Evolutionary conservation across 2,797 vertebrate genomes (phyloP), one percentile per base, ranked within the genome.

Genomic region (Nasua narica): DNA sequence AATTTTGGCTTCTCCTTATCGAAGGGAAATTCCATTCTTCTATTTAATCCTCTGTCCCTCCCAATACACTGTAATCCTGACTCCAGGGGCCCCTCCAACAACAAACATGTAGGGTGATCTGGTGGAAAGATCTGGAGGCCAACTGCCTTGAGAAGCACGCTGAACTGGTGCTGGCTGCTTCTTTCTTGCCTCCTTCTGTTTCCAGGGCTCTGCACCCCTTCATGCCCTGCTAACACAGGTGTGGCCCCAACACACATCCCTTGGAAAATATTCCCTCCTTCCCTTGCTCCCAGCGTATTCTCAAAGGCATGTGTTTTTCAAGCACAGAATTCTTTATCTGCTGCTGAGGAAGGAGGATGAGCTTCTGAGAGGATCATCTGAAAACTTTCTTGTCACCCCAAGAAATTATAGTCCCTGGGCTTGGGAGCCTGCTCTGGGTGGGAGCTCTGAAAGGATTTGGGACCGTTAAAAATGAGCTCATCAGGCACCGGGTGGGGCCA

Each of bases 1-100:
- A 96, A 95, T 89, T 86, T 97, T 98, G 97, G 97, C 96, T 92
- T 97, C 90, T 94, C 65, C 87, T 96, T 98, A 97, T 97, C 92
- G 1, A 89, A 96, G 96, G 95, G 97, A 98, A 98, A 98, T 97
- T 97, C 92, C 95, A 96, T 82, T 95, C 93, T 95, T 96, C 37
- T 86, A 93, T 78, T 95, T 92, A 97, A 96, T 92, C 92, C 58
- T 85, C 56, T 37, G 67, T 82, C n/a, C 62, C 84, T 95, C 95
- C 96, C 85, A 94, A 65, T 78, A 86, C 87, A 95, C 94, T 86
- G 72, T 78, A 86, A 95, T 90, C 85, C 70, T 96, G 95, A 96
- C 77, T 78, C 50, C 4, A 89, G 72, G 65, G 85, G 91, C 87
- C 90, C 93, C 58, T 96, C 81, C 10, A 48, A 67, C 82, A 35